Base-by-base conservation (phyloP, 2,888 invertebrate genomes). In the Spodoptera littoralis region DNA sequence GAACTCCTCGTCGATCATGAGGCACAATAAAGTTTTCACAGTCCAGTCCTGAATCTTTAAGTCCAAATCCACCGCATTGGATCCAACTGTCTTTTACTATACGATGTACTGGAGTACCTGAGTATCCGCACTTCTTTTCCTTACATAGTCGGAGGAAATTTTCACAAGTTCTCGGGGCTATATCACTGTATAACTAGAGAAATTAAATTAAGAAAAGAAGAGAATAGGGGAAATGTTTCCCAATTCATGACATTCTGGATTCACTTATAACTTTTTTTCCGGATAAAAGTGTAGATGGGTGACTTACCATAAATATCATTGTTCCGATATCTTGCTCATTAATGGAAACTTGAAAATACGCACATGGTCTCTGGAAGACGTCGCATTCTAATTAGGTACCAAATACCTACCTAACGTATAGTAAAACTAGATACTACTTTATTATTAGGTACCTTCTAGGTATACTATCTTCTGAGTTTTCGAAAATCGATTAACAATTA, bases 1-100 rank as follows among this genome's bases (percentile, higher is more conserved):
- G 87, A 11, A 97, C 95, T 0, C 97, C 97, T 60, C 97, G 92
- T 80, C 95, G 92, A 77, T 96, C 95, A 81, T 96, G 96, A 1
- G 95, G 95, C 27, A 97, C 89, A 12, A 95, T 94, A 84, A 96
- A 97, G 77, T 96, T 96, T 87, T 97, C 97, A 83, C 97, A 97
- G 12, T 90, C 87, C 80, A 96, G 87, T 0, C 86, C 83, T 0
- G 84, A 81, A 44, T 85, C 86, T 70, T 93, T 89, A 22, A 95
- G 74, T 3, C 90, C 88, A 70, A 83, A 95, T 1, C 95, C 95
- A 41, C 97, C 97, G 60, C 96, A 96, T 83, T 97, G 97, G 43
- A 97, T 95, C 97, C 97, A 97, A 55, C 96, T 95, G 70, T 95
- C 95, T 79, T 95, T 95, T 12, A 96, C 96, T 52, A 97, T 95